Evolutionary conservation across 2,888 invertebrate species (phyloP).

Genomic region (Aricia artaxerxes): DNA sequence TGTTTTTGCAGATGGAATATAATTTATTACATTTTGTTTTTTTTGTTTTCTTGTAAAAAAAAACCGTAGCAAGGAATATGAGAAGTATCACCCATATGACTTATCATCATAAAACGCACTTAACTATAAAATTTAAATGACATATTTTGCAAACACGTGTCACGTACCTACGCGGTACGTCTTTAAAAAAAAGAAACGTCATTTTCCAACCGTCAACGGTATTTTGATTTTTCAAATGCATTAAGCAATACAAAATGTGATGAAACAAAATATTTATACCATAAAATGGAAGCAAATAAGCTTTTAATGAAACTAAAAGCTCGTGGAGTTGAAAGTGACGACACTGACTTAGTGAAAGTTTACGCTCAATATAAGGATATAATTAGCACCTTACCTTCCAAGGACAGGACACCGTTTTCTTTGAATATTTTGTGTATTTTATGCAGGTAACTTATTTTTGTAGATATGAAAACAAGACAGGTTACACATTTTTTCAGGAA

Average conservation of each 20-base stretch:
- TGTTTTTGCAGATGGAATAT: no score
- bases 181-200: not conserved
- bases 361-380: conserved; percentile 53
- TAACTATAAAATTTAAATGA: no score
- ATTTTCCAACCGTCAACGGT: not conserved
- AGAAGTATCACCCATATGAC: no score
- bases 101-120: no score
- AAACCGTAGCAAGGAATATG: no score
- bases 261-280: conserved; percentile 13
- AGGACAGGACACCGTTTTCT: conserved; percentile 58
- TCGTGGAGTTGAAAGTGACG: conserved; percentile 52
- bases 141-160: no score
- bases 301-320: conserved; percentile 63
- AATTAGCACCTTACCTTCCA: conserved; percentile 50
- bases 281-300: conserved; percentile 59
- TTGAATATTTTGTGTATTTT: conserved; percentile 66
- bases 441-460: conserved; percentile 58
- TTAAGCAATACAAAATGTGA: not conserved
- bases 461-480: not conserved
- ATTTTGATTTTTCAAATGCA: not conserved
- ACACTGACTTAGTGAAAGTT: conserved; percentile 51
- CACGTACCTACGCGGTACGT: no score
- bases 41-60: no score
- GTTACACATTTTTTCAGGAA: not conserved
- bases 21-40: no score